Percentiles rank a stretch among this genome's conserved stretches.
Evolutionary conservation across 2,888 invertebrate genomes (phyloP).

Genomic region (Brenthis daphne): DNA sequence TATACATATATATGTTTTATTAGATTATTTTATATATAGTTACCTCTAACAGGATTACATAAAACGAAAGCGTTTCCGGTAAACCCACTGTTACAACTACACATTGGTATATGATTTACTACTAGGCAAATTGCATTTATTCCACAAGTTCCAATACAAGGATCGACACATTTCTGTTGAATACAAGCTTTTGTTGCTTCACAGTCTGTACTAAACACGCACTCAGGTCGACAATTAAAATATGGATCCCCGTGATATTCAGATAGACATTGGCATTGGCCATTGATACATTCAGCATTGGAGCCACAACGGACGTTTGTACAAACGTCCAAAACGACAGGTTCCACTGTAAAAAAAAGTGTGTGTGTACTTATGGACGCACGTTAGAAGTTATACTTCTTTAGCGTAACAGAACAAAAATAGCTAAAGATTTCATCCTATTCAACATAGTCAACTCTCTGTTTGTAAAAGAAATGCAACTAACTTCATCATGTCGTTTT

Average conservation of each 20-base stretch:
- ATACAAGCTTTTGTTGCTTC: slow-evolving; percentile 86
- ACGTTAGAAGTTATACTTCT: no score
- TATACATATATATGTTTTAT: no score
- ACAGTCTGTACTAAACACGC: slow-evolving; percentile 89
- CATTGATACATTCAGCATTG: slow-evolving; percentile 85
- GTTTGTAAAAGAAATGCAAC: no score
- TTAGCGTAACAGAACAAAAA: no score
- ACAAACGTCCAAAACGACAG: slow-evolving; percentile 83
- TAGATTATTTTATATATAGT: not conserved
- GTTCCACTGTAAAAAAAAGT: slow-evolving; percentile 53
- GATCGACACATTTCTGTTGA: slow-evolving; percentile 88
- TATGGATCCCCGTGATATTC: slow-evolving; percentile 90
- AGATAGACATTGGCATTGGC: slow-evolving; percentile 86
- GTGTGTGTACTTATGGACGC: no score
- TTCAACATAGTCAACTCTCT: no score
- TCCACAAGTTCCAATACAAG: slow-evolving; percentile 88
- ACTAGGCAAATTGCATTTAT: slow-evolving; percentile 83
- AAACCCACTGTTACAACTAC: slow-evolving; percentile 84
- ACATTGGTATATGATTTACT: slow-evolving; percentile 86
- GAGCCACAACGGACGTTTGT: slow-evolving; percentile 86
- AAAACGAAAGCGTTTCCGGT: slow-evolving; percentile 81
- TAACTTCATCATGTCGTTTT: no score
- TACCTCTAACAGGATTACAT: slow-evolving; percentile 83
- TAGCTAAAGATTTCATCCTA: no score
- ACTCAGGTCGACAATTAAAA: slow-evolving; percentile 89